phyloP scores from a whole-genome alignment of 2,888 invertebrate genomes.

The Caenorhabditis sp. region DNA sequence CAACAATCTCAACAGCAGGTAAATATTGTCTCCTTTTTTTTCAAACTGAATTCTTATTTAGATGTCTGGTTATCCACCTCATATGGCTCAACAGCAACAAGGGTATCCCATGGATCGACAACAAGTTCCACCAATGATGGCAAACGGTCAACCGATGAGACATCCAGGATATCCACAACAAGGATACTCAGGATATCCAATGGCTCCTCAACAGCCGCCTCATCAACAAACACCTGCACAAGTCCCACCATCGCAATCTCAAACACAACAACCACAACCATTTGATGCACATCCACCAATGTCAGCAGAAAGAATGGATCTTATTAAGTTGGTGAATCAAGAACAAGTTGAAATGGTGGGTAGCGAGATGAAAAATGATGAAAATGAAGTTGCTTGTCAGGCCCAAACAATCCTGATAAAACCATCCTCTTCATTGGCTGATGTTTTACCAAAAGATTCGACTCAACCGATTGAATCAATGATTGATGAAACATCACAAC shows the following conservation, averaged over 20 bases:
- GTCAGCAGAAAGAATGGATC: background rate
- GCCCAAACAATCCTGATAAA: background rate
- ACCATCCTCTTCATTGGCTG: background rate
- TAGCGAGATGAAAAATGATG: background rate
- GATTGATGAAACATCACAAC: slow-evolving; percentile 13
- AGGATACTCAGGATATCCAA: background rate
- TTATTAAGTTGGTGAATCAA: slow-evolving; percentile 6
- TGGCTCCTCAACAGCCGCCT: background rate
- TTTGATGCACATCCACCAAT: background rate
- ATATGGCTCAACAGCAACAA: slow-evolving; percentile 11
- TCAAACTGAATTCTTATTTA: slow-evolving; percentile 3
- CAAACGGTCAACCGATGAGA: background rate
- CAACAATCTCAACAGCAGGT: no score
- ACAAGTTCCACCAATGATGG: background rate
- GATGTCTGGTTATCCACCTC: slow-evolving; percentile 21
- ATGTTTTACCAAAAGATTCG: background rate
- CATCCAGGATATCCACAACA: background rate
- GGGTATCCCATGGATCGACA: background rate
- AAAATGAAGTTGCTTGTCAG: background rate
- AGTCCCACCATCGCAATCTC: slow-evolving; percentile 5
- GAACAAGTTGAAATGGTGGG: slow-evolving; percentile 2
- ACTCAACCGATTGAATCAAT: slow-evolving; percentile 8
- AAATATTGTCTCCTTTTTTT: no score
- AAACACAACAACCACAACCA: background rate
- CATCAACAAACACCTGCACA: background rate